These are phyloP conservation scores for Boleophthalmus pectinirostris DNA, from an alignment of 2,113 vertebrate genomes.

Conservation along the genomic window DNA sequence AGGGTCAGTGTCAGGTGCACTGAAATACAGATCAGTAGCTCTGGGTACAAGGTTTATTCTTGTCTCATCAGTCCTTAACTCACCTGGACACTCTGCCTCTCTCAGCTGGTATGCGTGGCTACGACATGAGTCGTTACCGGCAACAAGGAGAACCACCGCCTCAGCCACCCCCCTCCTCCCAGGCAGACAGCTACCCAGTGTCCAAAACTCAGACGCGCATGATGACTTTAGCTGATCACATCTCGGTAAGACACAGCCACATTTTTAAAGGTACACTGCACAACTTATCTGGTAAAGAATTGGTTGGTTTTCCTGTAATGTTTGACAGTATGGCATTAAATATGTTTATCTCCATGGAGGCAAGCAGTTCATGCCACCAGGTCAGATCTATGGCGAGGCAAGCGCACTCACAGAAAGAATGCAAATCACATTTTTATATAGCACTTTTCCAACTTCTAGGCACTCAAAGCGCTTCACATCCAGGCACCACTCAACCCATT, in stretches of 20 bases:
- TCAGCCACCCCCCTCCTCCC: conserved; percentile 81
- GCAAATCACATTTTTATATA: too few species aligned
- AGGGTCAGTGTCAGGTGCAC: not conserved
- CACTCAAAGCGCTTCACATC: too few species aligned
- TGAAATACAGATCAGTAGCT: conserved; percentile 30
- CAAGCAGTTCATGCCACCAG: too few species aligned
- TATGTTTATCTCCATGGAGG: too few species aligned
- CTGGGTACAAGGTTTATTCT: conserved; percentile 1
- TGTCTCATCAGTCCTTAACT: conserved; percentile 10
- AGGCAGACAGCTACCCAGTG: conserved; percentile 82
- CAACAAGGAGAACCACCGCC: conserved; percentile 68
- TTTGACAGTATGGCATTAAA: too few species aligned
- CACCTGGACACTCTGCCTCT: not conserved
- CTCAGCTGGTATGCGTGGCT: conserved; percentile 80
- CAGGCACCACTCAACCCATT: too few species aligned
- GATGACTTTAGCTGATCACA: conserved; percentile 97
- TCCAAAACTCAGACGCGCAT: conserved; percentile 87
- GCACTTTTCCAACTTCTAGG: too few species aligned
- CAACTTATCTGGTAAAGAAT: too few species aligned
- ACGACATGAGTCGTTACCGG: conserved; percentile 86
- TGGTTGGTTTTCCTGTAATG: too few species aligned
- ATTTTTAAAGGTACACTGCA: too few species aligned
- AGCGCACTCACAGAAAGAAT: too few species aligned
- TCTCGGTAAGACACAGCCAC: conserved; percentile 85
- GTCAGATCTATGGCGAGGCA: too few species aligned